Evolutionary conservation across 1,140 invertebrate genomes (phyloP).

Genomic region (Drosophila athabasca): DNA sequence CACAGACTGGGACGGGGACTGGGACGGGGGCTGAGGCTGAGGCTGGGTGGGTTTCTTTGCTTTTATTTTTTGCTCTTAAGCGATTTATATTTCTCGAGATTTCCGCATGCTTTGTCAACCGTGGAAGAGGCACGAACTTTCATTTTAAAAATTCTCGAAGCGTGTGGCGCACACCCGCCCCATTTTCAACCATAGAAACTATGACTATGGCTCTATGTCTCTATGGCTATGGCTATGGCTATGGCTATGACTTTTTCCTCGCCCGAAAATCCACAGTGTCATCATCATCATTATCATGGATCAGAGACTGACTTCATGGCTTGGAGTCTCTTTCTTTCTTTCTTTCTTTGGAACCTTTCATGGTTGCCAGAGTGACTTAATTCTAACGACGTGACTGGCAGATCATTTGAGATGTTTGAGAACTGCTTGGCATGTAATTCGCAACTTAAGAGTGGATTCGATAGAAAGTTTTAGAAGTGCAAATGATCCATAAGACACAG

Average conservation of each 20-base stretch:
- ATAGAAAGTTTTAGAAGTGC: slow-evolving; percentile 47
- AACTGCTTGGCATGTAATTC: slow-evolving; percentile 47
- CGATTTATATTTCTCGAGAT: slow-evolving; percentile 58
- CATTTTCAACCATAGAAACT: slow-evolving; percentile 19
- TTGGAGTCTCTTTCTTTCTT: slow-evolving; percentile 22
- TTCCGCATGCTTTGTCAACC: slow-evolving; percentile 81
- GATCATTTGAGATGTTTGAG: slow-evolving; percentile 23
- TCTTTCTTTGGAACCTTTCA: slow-evolving; percentile 43
- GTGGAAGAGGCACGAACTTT: slow-evolving; percentile 79
- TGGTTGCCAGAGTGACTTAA: slow-evolving; percentile 50
- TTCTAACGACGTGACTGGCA: slow-evolving; percentile 55
- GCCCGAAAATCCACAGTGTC: slow-evolving; percentile 33
- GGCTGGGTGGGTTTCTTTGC: neutral
- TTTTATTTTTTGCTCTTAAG: slow-evolving; percentile 24
- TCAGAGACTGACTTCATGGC: slow-evolving; percentile 23
- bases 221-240: slow-evolving; percentile 1
- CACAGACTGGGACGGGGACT: neutral
- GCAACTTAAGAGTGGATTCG: slow-evolving; percentile 33
- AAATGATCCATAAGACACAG: too few relatives aligned
- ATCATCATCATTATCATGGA: slow-evolving; percentile 35
- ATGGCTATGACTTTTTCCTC: slow-evolving; percentile 11
- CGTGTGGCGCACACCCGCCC: slow-evolving; percentile 46
- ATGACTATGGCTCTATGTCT: slow-evolving; percentile 8
- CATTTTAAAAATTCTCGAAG: slow-evolving; percentile 78
- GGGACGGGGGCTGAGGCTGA: too few relatives aligned